phyloP scores from a whole-genome alignment of 2,797 vertebrate species.

The Trichosurus vulpecula region DNA sequence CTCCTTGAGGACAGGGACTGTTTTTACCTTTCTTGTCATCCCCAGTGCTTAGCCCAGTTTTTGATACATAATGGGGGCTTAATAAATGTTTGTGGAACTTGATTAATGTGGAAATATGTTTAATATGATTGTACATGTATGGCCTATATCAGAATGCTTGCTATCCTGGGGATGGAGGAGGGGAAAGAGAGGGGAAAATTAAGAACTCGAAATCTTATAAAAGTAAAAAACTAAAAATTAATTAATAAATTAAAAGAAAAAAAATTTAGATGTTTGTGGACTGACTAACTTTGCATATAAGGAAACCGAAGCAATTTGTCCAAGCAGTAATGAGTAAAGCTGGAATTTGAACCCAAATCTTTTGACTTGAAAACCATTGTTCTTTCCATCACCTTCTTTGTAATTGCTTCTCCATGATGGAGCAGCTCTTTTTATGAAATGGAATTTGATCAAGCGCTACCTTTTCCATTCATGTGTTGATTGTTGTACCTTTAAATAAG shows the following conservation, averaged over 20 bases:
- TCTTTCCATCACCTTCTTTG: constrained; percentile 25
- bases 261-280: neutral
- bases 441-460: neutral
- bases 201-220: too few species aligned
- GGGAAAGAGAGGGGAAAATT: too few species aligned
- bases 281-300: constrained; percentile 22
- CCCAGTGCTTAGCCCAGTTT: neutral
- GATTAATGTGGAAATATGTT: too few species aligned
- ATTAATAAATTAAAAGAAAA: too few species aligned
- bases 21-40: neutral
- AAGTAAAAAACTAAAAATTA: too few species aligned
- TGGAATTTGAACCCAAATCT: neutral
- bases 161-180: too few species aligned
- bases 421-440: constrained; percentile 31
- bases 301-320: neutral
- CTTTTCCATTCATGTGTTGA: constrained; percentile 20
- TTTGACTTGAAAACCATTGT: neutral
- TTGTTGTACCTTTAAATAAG: constrained; percentile 8
- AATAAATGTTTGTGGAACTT: neutral
- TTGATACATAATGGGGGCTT: neutral
- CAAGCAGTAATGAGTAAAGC: neutral
- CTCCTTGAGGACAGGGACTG: neutral
- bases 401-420: neutral
- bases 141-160: too few species aligned
- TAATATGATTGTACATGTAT: too few species aligned